These are phyloP conservation scores for Helicolenus hilgendorfi DNA, from an alignment of 2,797 vertebrate genomes.

Conservation along the genomic window DNA sequence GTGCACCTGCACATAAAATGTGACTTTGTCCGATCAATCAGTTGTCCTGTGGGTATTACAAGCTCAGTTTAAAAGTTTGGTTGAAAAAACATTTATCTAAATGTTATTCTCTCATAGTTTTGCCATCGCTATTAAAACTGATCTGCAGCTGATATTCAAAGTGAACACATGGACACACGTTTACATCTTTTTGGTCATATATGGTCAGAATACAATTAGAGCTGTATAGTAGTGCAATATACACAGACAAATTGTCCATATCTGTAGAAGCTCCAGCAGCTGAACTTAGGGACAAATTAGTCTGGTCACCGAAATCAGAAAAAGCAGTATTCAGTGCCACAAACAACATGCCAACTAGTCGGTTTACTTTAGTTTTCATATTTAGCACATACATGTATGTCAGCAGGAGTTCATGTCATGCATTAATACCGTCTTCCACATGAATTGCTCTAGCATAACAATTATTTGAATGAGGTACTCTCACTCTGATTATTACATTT, in stretches of 20 bases:
- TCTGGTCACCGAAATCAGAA: not conserved
- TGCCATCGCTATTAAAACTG: not conserved
- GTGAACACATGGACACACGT: not conserved
- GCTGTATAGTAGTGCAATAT: slow-evolving; percentile 4
- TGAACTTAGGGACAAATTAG: not conserved
- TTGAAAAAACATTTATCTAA: not conserved
- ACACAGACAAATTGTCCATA: not conserved
- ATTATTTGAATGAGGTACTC: not conserved
- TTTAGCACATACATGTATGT: slow-evolving; percentile 7
- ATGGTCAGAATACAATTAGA: not conserved
- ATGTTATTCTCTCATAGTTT: not conserved
- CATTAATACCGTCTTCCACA: slow-evolving; percentile 17
- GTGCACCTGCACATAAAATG: not conserved
- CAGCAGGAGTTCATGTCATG: slow-evolving; percentile 12
- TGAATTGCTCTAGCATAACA: not conserved
- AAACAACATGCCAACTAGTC: slow-evolving; percentile 26
- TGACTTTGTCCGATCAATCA: not conserved
- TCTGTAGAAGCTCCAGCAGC: not conserved
- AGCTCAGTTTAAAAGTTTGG: not conserved
- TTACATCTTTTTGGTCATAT: not conserved
- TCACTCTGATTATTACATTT: slow-evolving; percentile 13
- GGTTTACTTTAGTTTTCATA: not conserved
- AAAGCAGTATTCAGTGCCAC: slow-evolving; percentile 30
- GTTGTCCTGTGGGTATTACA: not conserved
- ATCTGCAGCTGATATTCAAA: not conserved